Percentiles rank a stretch among this genome's conserved stretches.
These are phyloP conservation scores for Rhinatrema bivittatum DNA, from an alignment of 2,797 vertebrate genomes.

Conservation along the genomic window DNA sequence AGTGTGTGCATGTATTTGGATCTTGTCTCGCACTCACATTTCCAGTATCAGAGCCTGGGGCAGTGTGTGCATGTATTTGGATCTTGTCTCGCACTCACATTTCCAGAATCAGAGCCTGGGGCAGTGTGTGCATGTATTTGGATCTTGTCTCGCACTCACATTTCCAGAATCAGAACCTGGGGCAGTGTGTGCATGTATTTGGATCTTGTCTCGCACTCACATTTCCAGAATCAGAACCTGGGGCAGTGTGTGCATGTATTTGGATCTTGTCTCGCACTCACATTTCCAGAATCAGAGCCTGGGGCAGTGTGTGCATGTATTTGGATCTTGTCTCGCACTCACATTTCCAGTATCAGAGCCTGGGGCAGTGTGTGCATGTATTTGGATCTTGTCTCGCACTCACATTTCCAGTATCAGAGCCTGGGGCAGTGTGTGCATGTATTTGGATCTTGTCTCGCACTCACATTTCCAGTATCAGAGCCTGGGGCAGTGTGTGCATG, in stretches of 20 bases:
- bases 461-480: neutral
- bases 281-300: neutral
- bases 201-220: neutral
- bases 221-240: neutral
- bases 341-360: neutral
- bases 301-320: neutral
- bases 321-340: neutral
- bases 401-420: neutral
- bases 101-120: neutral
- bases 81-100: neutral
- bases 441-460: neutral
- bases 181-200: constrained; percentile 1
- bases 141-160: neutral
- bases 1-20: neutral
- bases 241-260: constrained; percentile 1
- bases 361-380: neutral
- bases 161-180: neutral
- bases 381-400: neutral
- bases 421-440: neutral
- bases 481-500: neutral
- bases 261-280: neutral
- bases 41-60: neutral
- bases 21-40: neutral
- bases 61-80: neutral
- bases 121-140: neutral